These are phyloP conservation scores for Heliothis virescens DNA, from an alignment of 1,140 invertebrate genomes.

Conservation along the genomic window DNA sequence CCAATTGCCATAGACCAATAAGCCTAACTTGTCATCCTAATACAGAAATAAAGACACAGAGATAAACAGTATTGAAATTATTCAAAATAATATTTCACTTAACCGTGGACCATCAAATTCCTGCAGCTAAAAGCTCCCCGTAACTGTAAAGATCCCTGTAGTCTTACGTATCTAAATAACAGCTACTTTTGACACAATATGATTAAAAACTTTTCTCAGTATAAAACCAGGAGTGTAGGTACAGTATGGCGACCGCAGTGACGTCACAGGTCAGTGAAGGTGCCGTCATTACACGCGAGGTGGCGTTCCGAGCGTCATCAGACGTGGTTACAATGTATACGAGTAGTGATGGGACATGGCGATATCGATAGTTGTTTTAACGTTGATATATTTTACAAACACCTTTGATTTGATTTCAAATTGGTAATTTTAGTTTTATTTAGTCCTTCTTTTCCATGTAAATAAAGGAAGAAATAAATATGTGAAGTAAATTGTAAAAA, in stretches of 20 bases:
- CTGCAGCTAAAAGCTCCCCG: neutral
- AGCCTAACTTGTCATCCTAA: no score
- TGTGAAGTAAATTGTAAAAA: no score
- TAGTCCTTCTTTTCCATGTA: no score
- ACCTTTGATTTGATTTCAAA: neutral
- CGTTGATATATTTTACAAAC: neutral
- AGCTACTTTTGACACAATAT: neutral
- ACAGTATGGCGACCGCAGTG: neutral
- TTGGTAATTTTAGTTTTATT: no score
- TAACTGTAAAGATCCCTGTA: neutral
- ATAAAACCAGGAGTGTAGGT: no score
- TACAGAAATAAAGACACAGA: no score
- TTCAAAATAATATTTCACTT: no score
- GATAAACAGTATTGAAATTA: no score
- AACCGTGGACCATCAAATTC: no score
- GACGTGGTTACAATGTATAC: neutral
- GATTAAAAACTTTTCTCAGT: no score
- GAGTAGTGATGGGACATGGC: neutral
- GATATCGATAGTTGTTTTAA: conserved; percentile 19
- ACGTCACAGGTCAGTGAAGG: conserved; percentile 34
- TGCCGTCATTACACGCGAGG: conserved; percentile 36
- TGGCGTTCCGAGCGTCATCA: conserved; percentile 45
- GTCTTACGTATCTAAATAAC: neutral
- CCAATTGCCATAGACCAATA: no score
- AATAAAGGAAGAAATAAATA: no score